phyloP scores from a whole-genome alignment of 2,888 invertebrate genomes.

The Chymomyza fuscimana region DNA sequence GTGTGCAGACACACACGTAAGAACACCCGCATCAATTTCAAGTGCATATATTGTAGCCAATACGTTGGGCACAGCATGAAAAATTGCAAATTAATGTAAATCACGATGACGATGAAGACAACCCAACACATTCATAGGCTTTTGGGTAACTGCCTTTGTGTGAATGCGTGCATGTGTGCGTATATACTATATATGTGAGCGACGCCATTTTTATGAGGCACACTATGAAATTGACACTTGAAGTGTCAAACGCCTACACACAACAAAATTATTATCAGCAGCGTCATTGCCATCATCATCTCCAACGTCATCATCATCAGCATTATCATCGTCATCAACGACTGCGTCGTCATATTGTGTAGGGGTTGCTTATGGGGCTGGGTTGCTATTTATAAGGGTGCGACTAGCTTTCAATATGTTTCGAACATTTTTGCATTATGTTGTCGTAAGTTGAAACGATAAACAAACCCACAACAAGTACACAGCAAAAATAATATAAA shows the following conservation, averaged over 20 bases:
- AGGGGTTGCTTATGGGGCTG: background rate
- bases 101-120: slow-evolving; percentile 42
- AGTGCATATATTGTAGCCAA: slow-evolving; percentile 44
- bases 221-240: slow-evolving; percentile 62
- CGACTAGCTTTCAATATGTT: slow-evolving; percentile 59
- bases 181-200: slow-evolving; percentile 3
- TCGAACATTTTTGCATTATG: slow-evolving; percentile 66
- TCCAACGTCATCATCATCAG: background rate
- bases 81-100: slow-evolving; percentile 78
- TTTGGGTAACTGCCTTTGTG: slow-evolving; percentile 2
- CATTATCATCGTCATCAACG: background rate
- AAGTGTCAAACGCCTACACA: slow-evolving; percentile 43
- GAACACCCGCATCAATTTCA: slow-evolving; percentile 53
- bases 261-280: slow-evolving; percentile 14
- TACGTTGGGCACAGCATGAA: slow-evolving; percentile 71
- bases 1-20: slow-evolving; percentile 6
- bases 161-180: background rate
- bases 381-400: background rate
- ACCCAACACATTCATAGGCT: slow-evolving; percentile 2
- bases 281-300: background rate
- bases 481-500: background rate
- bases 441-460: slow-evolving; percentile 56
- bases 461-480: slow-evolving; percentile 52
- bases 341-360: background rate
- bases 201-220: slow-evolving; percentile 61